phyloP scores from a whole-genome alignment of 2,888 invertebrate species.

The Caenorhabditis sp. region DNA sequence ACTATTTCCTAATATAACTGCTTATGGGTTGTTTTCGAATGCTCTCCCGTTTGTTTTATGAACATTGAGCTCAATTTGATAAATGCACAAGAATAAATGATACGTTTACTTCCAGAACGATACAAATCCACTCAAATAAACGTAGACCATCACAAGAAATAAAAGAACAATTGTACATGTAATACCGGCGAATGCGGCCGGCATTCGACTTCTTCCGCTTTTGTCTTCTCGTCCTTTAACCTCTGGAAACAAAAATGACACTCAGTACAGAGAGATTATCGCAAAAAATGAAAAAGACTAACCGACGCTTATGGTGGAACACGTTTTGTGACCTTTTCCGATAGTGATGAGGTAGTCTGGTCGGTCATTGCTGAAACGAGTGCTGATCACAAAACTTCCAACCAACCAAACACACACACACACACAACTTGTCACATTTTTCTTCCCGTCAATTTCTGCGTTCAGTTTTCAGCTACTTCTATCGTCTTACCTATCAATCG shows the following conservation, averaged over 20 bases:
- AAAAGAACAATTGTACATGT: constrained; percentile 33
- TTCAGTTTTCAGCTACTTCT: neutral
- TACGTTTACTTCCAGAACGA: constrained; percentile 13
- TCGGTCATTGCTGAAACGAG: constrained; percentile 47
- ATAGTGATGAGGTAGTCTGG: constrained; percentile 57
- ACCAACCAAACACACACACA: neutral
- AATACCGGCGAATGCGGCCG: constrained; percentile 31
- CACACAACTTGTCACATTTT: constrained; percentile 5
- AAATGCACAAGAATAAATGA: constrained; percentile 11
- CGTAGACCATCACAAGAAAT: constrained; percentile 46
- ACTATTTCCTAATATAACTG: constrained; percentile 26
- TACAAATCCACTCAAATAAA: constrained; percentile 54
- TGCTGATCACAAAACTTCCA: constrained; percentile 13
- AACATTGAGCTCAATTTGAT: constrained; percentile 28
- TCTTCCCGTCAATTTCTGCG: neutral
- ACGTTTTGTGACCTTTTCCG: constrained; percentile 45
- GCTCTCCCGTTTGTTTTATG: constrained; percentile 13
- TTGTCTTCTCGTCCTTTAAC: constrained; percentile 54
- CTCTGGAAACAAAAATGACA: constrained; percentile 36
- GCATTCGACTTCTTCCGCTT: constrained; percentile 28
- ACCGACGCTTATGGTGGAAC: constrained; percentile 57
- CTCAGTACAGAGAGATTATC: constrained; percentile 12
- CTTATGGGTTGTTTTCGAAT: constrained; percentile 48
- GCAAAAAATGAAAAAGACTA: constrained; percentile 3
- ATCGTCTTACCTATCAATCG: constrained; percentile 40